These are phyloP conservation scores for Megamerina dolium DNA, from an alignment of 2,888 invertebrate genomes.

Conservation along the genomic window DNA sequence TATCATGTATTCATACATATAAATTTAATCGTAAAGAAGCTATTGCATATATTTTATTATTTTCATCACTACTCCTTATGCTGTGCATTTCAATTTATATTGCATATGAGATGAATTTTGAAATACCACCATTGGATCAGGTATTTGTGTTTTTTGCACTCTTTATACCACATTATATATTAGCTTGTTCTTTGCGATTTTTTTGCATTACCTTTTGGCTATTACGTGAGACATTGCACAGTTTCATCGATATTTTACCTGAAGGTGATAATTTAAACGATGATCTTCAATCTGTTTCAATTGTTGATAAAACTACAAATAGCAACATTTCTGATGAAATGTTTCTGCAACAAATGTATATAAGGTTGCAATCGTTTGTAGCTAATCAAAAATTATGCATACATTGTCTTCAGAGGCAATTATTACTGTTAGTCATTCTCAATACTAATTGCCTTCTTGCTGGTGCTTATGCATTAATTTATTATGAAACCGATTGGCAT, in stretches of 20 bases:
- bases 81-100: slow-evolving; percentile 32
- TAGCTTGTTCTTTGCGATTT: slow-evolving; percentile 27
- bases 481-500: slow-evolving; percentile 33
- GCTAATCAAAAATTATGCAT: too few relatives aligned
- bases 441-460: slow-evolving; percentile 37
- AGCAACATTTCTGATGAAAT: too few relatives aligned
- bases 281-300: too few relatives aligned
- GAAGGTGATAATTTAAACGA: too few relatives aligned
- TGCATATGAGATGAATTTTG: slow-evolving; percentile 37
- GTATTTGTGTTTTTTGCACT: slow-evolving; percentile 34
- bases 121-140: slow-evolving; percentile 33
- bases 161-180: slow-evolving; percentile 35
- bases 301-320: too few relatives aligned
- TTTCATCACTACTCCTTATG: slow-evolving; percentile 27
- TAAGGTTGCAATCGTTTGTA: too few relatives aligned
- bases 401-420: slow-evolving; percentile 31
- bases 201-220: slow-evolving; percentile 29
- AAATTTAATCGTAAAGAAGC: slow-evolving; percentile 18
- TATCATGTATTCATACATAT: slow-evolving; percentile 6
- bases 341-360: too few relatives aligned
- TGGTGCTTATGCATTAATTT: slow-evolving; percentile 30
- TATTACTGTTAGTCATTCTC: slow-evolving; percentile 27
- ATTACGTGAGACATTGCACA: slow-evolving; percentile 21
- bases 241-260: too few relatives aligned
- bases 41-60: slow-evolving; percentile 26